Evolutionary conservation across 2,797 vertebrate genomes (phyloP), one percentile per base, ranked within the genome.

Genomic region (Nyctibius grandis): DNA sequence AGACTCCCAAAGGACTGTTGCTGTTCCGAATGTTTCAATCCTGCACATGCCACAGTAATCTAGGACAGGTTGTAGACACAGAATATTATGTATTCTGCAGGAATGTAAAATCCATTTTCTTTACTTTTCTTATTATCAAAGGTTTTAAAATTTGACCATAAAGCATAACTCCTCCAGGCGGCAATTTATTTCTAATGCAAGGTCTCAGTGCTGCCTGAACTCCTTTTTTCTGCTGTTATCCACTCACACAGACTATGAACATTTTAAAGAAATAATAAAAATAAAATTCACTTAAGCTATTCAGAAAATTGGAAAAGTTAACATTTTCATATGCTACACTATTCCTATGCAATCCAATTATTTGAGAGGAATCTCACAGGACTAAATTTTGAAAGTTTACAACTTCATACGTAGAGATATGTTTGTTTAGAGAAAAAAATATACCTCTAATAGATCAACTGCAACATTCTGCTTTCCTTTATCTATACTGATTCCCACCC

Each of bases 111-210:
- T 64, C 80, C 33, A 89, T 94, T 93, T 89, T 29, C 85, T 88
- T 89, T 63, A 70, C 80, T 80, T 74, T 47, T 12, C 50, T 28
- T 92, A 11, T 87, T 88, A 89, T 85, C 89, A 93, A 85, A 91
- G 76, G 78, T 47, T 94, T 93, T 77, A 89, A 94, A 94, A 93
- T 77, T 56, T 75, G 84, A 60, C 92, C 79, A 85, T 69, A 91
- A 95, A 94, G 73, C 72, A 70, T 42, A 95, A 93, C 42, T 77
- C 72, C 85, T 93, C 59, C 88, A 81, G 93, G 89, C 91, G 94
- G 80, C 67, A 89, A 95, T 93, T 91, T 95, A 88, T 80, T 92
- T 50, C 78, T 93, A 70, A 94, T 64, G 72, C 60, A 47, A 89
- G 65, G 76, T 72, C n/a, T 21, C 10, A 3, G 16, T 15, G 75